phyloP scores from a whole-genome alignment of 2,113 vertebrate species.

The Apistogramma diplotaenia region DNA sequence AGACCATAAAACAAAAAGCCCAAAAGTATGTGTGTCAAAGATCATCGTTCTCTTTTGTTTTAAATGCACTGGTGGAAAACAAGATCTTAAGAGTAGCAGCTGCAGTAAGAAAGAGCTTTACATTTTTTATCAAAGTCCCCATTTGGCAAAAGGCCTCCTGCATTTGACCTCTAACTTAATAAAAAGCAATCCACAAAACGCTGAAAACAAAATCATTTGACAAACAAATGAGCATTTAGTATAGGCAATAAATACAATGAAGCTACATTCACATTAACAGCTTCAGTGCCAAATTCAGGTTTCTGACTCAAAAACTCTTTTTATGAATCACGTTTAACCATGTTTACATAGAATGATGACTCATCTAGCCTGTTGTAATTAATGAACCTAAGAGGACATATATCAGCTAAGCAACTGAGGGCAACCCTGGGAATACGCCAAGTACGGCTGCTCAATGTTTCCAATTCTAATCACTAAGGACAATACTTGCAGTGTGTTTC shows the following conservation, averaged over 20 bases:
- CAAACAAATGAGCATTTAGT: not conserved
- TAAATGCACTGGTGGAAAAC: slow-evolving; percentile 52
- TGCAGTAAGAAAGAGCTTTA: slow-evolving; percentile 22
- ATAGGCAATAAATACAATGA: not conserved
- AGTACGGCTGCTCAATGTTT: fast-evolving
- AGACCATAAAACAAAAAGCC: slow-evolving; percentile 33
- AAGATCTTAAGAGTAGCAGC: slow-evolving; percentile 43
- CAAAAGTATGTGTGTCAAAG: slow-evolving; percentile 47
- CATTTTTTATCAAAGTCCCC: slow-evolving; percentile 25
- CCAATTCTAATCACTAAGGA: fast-evolving
- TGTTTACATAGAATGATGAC: fast-evolving
- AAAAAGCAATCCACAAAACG: not conserved
- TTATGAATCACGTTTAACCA: fast-evolving
- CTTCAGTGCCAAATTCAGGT: fast-evolving
- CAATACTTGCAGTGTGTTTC: not conserved
- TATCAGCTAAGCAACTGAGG: not conserved
- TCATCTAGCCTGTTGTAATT: not conserved
- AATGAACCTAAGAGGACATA: not conserved
- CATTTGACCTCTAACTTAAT: slow-evolving; percentile 39
- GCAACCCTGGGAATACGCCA: not conserved
- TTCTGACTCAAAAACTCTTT: not conserved
- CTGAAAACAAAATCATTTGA: not conserved
- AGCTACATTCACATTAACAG: not conserved
- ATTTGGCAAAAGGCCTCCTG: slow-evolving; percentile 33
- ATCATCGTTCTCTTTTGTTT: slow-evolving; percentile 64